Evolutionary conservation across 2,113 vertebrate species (phyloP), one percentile per base, ranked within the genome.

Genomic region (Ciconia boyciana): DNA sequence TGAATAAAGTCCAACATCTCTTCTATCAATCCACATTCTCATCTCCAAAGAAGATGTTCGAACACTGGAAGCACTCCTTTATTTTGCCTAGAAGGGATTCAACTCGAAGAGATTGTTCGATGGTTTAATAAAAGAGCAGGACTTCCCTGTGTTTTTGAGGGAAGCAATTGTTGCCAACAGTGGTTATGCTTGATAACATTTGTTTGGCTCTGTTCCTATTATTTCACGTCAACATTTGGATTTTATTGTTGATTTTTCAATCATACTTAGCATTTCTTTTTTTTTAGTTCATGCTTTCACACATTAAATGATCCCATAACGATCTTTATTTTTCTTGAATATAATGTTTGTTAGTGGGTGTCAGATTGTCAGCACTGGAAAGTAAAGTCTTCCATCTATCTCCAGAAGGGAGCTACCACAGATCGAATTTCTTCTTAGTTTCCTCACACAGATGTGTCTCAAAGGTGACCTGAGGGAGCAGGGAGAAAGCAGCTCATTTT

Each of bases 241-340:
- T 93, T 93, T 96, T 94, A 65, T 39, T 72, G 44, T 91, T 92
- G 54, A 61, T 49, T 89, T 95, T 94, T 86, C 49, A 52, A 52
- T 57, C 28, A 51, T 22, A 66, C 14, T 49, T 39, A 34, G 39
- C 21, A 8, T 61, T 32, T 51, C 71, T 43, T 24, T n/a, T 66
- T 68, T 79, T 55, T 74, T 6, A 74, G 41, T 66, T 87, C 57
- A 54, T 65, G 44, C 70, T 93, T 93, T 94, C 74, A 90, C 25
- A 60, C 32, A 52, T 75, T 79, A 87, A 90, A 69, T 0, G 7
- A 80, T 87, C 55, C 55, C 52, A 48, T 76, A 82, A 91, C 13
- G 15, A 84, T 22, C 51, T 64, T 64, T 51, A 60, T 69, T 94
- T 85, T 87, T 78, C 85, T 78, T 71, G 65, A 92, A 76, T 13